Conservation (phyloP, 2,888 invertebrate genomes). For the Amblyjoppa fuscipennis region DNA sequence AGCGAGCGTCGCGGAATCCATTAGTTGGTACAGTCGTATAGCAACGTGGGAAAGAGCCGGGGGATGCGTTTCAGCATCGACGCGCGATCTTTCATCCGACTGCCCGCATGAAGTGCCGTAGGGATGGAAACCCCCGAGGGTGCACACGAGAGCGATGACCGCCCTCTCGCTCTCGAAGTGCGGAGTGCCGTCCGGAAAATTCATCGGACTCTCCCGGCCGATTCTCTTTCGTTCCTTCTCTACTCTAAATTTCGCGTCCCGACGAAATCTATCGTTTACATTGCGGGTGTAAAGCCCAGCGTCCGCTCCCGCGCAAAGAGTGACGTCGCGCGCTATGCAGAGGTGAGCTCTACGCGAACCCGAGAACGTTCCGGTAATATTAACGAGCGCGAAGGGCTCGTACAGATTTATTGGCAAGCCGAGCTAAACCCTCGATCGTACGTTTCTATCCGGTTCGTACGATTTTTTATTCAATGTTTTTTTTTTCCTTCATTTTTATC, state of each 20-base stretch:
- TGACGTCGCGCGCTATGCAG: conserved; percentile 16
- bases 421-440: conserved; percentile 54
- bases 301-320: conserved; percentile 1
- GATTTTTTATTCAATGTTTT: conserved; percentile 29
- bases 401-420: conserved; percentile 55
- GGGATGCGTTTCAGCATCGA: conserved; percentile 78
- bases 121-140: conserved; percentile 42
- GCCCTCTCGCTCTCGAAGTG: conserved; percentile 42
- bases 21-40: conserved; percentile 75
- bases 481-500: conserved; percentile 18
- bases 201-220: conserved; percentile 18
- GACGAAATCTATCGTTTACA: conserved; percentile 70
- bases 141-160: conserved; percentile 9
- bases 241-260: conserved; percentile 68
- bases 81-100: conserved; percentile 80
- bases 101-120: conserved; percentile 56
- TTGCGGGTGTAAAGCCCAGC: neutral
- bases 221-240: conserved; percentile 16
- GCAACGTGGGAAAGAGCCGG: conserved; percentile 32
- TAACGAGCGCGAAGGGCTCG: conserved; percentile 57
- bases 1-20: conserved; percentile 76
- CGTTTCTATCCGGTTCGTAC: conserved; percentile 38
- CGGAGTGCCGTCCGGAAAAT: conserved; percentile 58
- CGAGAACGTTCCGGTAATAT: conserved; percentile 56
- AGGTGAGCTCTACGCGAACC: conserved; percentile 36